Evolutionary conservation across 2,888 invertebrate species (phyloP), one percentile per base, ranked within the genome.

Genomic region (Sphaerophoria rueppellii): DNA sequence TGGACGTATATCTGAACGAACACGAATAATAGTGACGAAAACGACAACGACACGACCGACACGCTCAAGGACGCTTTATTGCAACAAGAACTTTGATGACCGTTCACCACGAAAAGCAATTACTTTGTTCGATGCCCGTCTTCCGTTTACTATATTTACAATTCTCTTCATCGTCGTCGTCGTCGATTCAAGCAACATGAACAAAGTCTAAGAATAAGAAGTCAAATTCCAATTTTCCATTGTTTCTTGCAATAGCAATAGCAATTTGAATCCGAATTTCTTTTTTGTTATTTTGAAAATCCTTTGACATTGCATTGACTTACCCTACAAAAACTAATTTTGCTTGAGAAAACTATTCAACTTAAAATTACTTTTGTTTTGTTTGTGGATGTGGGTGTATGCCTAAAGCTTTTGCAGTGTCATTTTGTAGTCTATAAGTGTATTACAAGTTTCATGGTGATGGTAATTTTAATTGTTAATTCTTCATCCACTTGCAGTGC

Each of bases 21-120:
- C 24, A 24, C 24, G 2, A 24, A 24, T 2, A 24, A 60, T 1
- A 6, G 16, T 40, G 60, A 40, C 58, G 60, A 60, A 9, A 16
- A 16, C 14, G 48, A n/a, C 5, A n/a, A n/a, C 4, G 46, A 46
- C 46, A 46, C n/a, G 11, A 46, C 11, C 2, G 24, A 24, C 24
- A 24, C 24, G 24, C 40, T 40, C 6, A 7, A 9, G 40, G 40
- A 40, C 40, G 40, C 4, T 6, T 9, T 95, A 93, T 94, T 87
- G 93, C 94, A 16, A 94, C 94, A 89, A 95, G 95, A 90, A 94
- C 52, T 54, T 94, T 87, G 95, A 95, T 91, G 94, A 94, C 89
- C 94, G 94, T 89, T 93, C 93, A 87, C 93, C 93, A 76, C 92
- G 94, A 78, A 92, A 93, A 87, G 93, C 93, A 81, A 94, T 95